Base-by-base conservation (phyloP, 2,888 invertebrate species). In the Melanargia galathea region DNA sequence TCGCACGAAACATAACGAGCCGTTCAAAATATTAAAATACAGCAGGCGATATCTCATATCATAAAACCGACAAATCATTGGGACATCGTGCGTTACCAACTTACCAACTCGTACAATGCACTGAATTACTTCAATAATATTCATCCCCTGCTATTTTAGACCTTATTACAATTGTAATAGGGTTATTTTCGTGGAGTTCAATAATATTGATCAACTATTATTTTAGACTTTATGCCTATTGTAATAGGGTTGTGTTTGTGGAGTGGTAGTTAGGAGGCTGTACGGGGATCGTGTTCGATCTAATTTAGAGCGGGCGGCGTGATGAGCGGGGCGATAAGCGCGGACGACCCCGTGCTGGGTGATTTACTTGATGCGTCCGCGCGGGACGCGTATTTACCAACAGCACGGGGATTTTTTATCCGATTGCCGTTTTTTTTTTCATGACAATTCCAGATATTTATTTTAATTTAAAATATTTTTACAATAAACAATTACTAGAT, bases 301-400 rank as follows among this genome's bases (percentile, higher is more conserved):
- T 86, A 86, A 87, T 87, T 87, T 83, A 84, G 79, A 80, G 81
- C 76, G 78, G 68, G 68, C 73, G 76, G 72, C 62, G 64, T 70
- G 82, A 82, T 79, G 76, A 75, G 78, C 75, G 76, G 71, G 66
- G 76, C 80, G 83, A 82, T 82, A 81, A 76, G 78, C 75, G 77
- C 68, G 71, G 75, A 69, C 71, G 74, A 71, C 67, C 74, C 64
- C 87, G 79, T 73, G 86, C 86, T 83, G 87, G 62, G 87, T 84
- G 86, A 87, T 86, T 84, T 87, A 87, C 82, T 77, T 68, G 64
- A 64, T 60, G 71, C 63, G 65, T 66, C 67, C 62, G 62, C 63
- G 64, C 61, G 54, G 60, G 65, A 64, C 62, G 65, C 71, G 63
- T 70, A 73, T 73, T 73, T 71, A 67, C 69, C 55, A 40, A 57